These are phyloP conservation scores for Antennarius striatus DNA, from an alignment of 2,113 vertebrate species.

Conservation along the genomic window DNA sequence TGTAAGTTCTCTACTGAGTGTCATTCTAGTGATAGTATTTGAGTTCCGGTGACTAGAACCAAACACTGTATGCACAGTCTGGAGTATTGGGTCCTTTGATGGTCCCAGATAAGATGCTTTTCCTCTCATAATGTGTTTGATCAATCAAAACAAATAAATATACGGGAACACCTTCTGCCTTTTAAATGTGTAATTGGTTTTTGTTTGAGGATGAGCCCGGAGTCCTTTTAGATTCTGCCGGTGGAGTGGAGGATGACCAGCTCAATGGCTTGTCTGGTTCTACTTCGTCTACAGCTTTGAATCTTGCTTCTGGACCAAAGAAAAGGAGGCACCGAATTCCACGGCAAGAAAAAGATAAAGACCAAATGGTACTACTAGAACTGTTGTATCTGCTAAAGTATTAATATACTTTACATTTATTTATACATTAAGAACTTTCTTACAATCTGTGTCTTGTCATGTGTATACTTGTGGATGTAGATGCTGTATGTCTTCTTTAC, in stretches of 20 bases:
- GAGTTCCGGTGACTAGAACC: no score
- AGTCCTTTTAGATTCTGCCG: conserved; percentile 57
- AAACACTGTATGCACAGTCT: no score
- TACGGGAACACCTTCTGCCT: neutral
- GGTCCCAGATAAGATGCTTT: no score
- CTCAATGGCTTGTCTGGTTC: conserved; percentile 67
- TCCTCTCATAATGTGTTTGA: neutral
- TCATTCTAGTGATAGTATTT: no score
- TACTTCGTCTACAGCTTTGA: conserved; percentile 51
- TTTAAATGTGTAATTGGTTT: neutral
- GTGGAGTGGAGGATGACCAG: conserved; percentile 64
- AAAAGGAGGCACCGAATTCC: conserved; percentile 75
- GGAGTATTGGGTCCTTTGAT: neutral
- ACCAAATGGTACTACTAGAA: conserved; percentile 63
- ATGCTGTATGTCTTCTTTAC: neutral
- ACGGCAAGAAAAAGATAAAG: conserved; percentile 76
- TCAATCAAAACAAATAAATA: neutral
- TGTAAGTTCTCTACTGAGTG: no score
- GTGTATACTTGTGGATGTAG: neutral
- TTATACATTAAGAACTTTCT: neutral
- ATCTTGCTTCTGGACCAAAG: conserved; percentile 66
- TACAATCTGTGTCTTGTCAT: neutral
- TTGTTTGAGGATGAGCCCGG: conserved; percentile 73
- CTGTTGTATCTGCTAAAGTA: neutral
- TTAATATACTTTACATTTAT: no score